Evolutionary conservation across 2,888 invertebrate species (phyloP), one percentile per base, ranked within the genome.

Genomic region (Ectemnius continuus): DNA sequence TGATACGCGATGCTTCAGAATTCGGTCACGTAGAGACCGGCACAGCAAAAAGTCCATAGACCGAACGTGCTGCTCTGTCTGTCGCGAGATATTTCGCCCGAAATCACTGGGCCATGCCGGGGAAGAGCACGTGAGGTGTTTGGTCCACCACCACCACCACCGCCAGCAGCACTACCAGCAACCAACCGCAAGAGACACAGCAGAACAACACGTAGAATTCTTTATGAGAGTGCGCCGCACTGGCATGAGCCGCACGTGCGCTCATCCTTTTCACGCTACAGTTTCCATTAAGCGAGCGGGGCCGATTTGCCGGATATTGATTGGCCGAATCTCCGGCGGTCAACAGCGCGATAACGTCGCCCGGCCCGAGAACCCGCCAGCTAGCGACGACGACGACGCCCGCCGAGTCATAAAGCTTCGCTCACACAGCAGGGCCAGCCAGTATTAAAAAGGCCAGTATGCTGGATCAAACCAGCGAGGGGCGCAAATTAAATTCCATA

Each of bases 11-110:
- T 56, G 46, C 64, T 76, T 77, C 66, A 76, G 59, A 77, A 72
- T 77, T 72, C 61, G 72, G 76, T 76, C 77, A 77, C 77, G 77
- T 77, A 76, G 56, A 76, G 56, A 20, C 14, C 36, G 36, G 6
- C 36, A 11, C 5, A 66, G 45, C 69, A 77, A 77, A 76, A 77
- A 77, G 68, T 76, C 69, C 61, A 76, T 76, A 64, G 77, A 65
- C 47, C 23, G 59, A 45, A 76, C 76, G 76, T 76, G 69, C 61
- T 46, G 18, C 48, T 61, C 45, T 26, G 5, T 14, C 52, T 69
- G 76, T 72, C 67, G 72, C 61, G 5, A n/a, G 69, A 69, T 72
- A 76, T 76, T 76, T 59, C 63, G 64, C 23, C 36, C 52, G 45
- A 72, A 72, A 72, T 76, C 68, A 56, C 28, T 45, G 69, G 64